phyloP scores from a whole-genome alignment of 2,797 vertebrate species.

The Chelonia mydas region DNA sequence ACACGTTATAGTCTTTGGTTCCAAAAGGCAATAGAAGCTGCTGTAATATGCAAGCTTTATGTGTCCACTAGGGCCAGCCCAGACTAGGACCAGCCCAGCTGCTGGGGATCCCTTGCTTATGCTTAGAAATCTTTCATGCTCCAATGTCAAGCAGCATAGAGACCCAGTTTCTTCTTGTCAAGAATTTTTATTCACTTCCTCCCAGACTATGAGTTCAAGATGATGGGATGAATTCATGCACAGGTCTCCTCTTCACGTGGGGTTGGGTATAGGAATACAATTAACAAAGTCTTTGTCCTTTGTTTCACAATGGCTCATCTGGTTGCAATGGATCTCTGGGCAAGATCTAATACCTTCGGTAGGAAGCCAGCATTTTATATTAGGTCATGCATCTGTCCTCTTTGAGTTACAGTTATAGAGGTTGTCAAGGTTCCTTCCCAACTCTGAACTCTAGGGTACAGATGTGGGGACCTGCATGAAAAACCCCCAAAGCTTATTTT shows the following conservation, averaged over 20 bases:
- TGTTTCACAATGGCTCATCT: not conserved
- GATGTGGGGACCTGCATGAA: too few relatives aligned
- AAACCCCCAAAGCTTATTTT: too few relatives aligned
- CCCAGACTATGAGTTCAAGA: not conserved
- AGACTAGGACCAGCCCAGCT: not conserved
- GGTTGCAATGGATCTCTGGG: too few relatives aligned
- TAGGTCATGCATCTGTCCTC: not conserved
- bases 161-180: not conserved
- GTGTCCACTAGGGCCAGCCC: not conserved
- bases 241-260: not conserved
- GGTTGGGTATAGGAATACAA: not conserved
- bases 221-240: not conserved
- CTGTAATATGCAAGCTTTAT: not conserved
- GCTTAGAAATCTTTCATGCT: not conserved
- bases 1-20: not conserved
- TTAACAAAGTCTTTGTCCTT: not conserved
- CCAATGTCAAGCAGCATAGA: not conserved
- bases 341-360: not conserved
- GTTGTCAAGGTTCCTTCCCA: too few relatives aligned
- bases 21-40: not conserved
- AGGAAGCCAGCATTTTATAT: not conserved
- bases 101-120: not conserved
- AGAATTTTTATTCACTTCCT: not conserved
- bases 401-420: not conserved
- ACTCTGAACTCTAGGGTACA: too few relatives aligned